Percentiles rank a stretch among this genome's conserved stretches.
Evolutionary conservation across 1,140 invertebrate species (phyloP).

Genomic region (Aphaenogaster rudis): DNA sequence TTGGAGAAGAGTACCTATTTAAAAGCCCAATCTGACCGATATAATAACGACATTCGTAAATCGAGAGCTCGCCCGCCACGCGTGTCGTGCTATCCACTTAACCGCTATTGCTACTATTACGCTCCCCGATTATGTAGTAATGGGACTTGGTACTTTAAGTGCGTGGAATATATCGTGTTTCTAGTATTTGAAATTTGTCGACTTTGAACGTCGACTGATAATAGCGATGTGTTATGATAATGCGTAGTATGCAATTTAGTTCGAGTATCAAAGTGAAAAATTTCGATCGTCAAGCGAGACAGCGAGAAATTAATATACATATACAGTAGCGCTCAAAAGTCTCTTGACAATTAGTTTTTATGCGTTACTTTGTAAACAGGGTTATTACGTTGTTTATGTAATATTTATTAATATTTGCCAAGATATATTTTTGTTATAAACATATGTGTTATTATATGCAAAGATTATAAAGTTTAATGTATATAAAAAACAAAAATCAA

Average conservation of each 20-base stretch:
- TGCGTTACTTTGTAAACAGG: too few relatives aligned
- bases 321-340: too few relatives aligned
- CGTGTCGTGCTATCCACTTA: conserved; percentile 55
- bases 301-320: background rate
- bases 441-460: too few relatives aligned
- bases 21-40: conserved; percentile 41
- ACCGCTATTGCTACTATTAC: conserved; percentile 46
- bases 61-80: background rate
- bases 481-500: too few relatives aligned
- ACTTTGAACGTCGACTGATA: background rate
- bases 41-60: conserved; percentile 34
- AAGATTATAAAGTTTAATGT: too few relatives aligned
- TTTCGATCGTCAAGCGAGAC: background rate
- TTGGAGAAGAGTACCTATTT: conserved; percentile 36
- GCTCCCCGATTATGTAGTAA: conserved; percentile 26
- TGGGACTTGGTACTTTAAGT: conserved; percentile 9
- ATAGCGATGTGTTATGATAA: background rate
- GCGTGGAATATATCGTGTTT: background rate
- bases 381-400: too few relatives aligned
- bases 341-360: too few relatives aligned
- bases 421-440: too few relatives aligned
- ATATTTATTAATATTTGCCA: too few relatives aligned
- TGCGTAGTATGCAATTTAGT: background rate
- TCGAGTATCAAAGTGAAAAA: background rate
- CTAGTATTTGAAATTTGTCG: conserved; percentile 14